Base-by-base conservation (phyloP, 2,113 vertebrate species). In the Thryonomys swinderianus region DNA sequence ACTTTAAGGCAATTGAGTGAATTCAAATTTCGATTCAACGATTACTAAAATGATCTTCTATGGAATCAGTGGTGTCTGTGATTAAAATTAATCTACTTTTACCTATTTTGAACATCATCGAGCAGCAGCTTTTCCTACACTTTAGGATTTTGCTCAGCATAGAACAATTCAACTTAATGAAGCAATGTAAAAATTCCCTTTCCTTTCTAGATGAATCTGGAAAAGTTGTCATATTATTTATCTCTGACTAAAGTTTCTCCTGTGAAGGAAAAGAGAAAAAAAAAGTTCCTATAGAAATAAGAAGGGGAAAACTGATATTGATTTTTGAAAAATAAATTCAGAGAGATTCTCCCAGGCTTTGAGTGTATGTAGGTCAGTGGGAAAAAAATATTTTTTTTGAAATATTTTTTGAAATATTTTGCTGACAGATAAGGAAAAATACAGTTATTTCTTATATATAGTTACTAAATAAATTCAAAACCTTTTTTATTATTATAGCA, bases 271-370 rank as follows among this genome's bases (percentile, higher is more conserved):
- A 74, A 90, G 64, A 89, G 64, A 94, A 97, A 93, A 95, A 97
- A 93, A 95, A 94, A 95, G 71, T 95, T 88, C 76, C 88, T 93
- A 92, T 84, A 91, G 93, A 95, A 95, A 95, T 51, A 91, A 45
- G 37, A 69, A 93, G 82, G 76, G 51, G 51, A 79, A 95, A 95
- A 95, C 85, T 90, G 88, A 87, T 95, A 97, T 62, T 96, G 95
- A 97, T 96, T 97, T 97, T 92, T 95, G 80, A 80, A 96, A 93
- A 96, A 95, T 96, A 97, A 97, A 96, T 97, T 96, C 94, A 90
- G 57, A 95, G 88, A 85, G 96, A 95, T 45, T 93, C 90, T 95
- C 91, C 86, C 1, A 93, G 96, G 81, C 51, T 92, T 93, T 95
- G 25, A 69, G 94, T 93, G 8, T 95, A 93, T 95, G 88, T 96